A percentile compares a stretch with the other conserved stretches of the same genome.
Conservation (phyloP, 2,797 vertebrate genomes). For the Triplophysa yarkandensis region DNA sequence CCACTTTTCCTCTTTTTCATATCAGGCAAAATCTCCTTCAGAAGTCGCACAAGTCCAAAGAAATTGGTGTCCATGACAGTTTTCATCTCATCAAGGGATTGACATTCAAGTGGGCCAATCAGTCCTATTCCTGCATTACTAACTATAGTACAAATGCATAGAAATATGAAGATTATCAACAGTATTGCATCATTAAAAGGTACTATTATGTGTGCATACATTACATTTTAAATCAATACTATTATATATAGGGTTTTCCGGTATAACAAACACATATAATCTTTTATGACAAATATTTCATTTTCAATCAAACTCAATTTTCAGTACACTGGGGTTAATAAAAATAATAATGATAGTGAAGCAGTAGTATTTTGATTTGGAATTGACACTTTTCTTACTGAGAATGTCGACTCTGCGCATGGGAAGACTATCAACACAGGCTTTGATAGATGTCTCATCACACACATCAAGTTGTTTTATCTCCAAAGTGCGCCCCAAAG, state of each 20-base stretch:
- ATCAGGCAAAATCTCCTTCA: slow-evolving; percentile 85
- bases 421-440: slow-evolving; percentile 82
- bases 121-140: slow-evolving; percentile 87
- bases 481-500: slow-evolving; percentile 79
- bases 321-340: not conserved
- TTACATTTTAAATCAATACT: too few relatives aligned
- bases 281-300: too few relatives aligned
- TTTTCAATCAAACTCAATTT: too few relatives aligned
- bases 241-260: too few relatives aligned
- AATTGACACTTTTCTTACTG: slow-evolving; percentile 67
- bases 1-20: slow-evolving; percentile 87
- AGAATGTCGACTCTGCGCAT: slow-evolving; percentile 82
- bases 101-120: slow-evolving; percentile 86
- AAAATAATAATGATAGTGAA: not conserved
- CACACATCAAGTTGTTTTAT: slow-evolving; percentile 85
- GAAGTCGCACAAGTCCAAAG: slow-evolving; percentile 83
- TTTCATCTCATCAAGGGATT: slow-evolving; percentile 86
- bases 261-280: too few relatives aligned
- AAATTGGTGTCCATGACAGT: slow-evolving; percentile 88
- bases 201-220: too few relatives aligned
- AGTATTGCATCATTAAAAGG: not conserved
- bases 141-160: slow-evolving; percentile 68
- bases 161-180: not conserved
- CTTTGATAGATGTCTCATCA: slow-evolving; percentile 80
- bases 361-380: not conserved